Evolutionary conservation across 2,113 vertebrate genomes (phyloP), one percentile per base, ranked within the genome.

Genomic region (Hiodon tergisus): DNA sequence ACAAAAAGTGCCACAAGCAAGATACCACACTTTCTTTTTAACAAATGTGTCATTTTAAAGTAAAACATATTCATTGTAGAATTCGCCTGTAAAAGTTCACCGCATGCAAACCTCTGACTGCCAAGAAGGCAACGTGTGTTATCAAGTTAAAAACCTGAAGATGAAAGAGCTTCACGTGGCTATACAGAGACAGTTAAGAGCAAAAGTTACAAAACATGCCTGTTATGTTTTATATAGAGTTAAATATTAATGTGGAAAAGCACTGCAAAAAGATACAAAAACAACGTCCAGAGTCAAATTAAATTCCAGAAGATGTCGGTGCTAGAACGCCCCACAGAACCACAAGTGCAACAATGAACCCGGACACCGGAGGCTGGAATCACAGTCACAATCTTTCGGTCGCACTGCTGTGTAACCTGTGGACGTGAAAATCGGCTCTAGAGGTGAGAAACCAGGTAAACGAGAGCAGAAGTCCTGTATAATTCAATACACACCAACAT

Each of bases 151-250:
- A 62, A 47, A 66, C 8, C n/a, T 11, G 63, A 66, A 66, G 63
- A 11, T 66, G 16, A 66, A 66, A 66, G 63, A 47, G 63, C 63
- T 66, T 50, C 17, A 61, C 59, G 31, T 61, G 7, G n/a, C 71
- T 72, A 59, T 52, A 62, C n/a, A 72, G 14, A 11, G 52, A 57
- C 51, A 66, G 11, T 31, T 31, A 31, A 70, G 47, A 61, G 52
- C 57, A 55, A 74, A 59, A 69, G 50, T 53, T 69, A 69, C n/a
- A 69, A 69, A 74, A 57, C 72, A 74, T 66, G 72, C 52, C 57
- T 46, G 13, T 13, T 74, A 31, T 74, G 66, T 14, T 74, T 55
- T 51, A 74, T 66, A 66, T 52, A 31, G 51, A 74, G n/a, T 5
- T 31, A 6, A 6, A 66, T 16, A 52, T 65, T 8, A 11, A 74